Conservation (phyloP, 2,113 vertebrate genomes). For the Atlantisia rogersi region DNA sequence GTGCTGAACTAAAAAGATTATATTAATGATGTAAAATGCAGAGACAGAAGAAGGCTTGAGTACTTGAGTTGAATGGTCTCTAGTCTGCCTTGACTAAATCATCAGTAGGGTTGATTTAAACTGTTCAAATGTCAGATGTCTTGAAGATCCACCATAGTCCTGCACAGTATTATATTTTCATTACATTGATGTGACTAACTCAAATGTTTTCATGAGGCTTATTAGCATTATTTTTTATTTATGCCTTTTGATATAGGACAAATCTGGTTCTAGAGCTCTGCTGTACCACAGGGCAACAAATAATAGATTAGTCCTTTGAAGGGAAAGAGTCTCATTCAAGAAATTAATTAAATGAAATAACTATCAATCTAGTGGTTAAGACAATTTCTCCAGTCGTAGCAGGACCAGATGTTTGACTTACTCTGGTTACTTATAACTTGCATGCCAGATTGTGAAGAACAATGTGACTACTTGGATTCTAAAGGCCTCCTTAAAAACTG, state of each 20-base stretch:
- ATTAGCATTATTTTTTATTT: not conserved
- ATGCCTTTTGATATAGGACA: not conserved
- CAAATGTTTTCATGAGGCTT: not conserved
- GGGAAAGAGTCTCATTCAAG: not conserved
- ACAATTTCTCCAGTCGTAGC: not conserved
- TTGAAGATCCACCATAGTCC: not conserved
- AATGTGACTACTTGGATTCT: not conserved
- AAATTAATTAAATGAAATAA: not conserved
- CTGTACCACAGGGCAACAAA: not conserved
- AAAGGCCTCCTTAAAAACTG: not conserved
- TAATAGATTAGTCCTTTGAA: not conserved
- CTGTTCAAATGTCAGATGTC: not conserved
- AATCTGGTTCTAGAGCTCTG: not conserved
- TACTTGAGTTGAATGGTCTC: not conserved
- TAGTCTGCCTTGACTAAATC: not conserved
- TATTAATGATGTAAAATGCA: not conserved
- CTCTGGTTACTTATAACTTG: not conserved
- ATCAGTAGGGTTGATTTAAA: not conserved
- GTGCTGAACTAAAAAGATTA: not conserved
- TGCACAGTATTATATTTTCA: not conserved
- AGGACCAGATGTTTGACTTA: not conserved
- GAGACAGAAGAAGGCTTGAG: not conserved
- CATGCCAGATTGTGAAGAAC: accelerated
- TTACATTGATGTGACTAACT: not conserved
- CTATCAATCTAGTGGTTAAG: not conserved